Evolutionary conservation across 2,888 invertebrate species (phyloP).

Genomic region (Allophyes oxyacanthae): DNA sequence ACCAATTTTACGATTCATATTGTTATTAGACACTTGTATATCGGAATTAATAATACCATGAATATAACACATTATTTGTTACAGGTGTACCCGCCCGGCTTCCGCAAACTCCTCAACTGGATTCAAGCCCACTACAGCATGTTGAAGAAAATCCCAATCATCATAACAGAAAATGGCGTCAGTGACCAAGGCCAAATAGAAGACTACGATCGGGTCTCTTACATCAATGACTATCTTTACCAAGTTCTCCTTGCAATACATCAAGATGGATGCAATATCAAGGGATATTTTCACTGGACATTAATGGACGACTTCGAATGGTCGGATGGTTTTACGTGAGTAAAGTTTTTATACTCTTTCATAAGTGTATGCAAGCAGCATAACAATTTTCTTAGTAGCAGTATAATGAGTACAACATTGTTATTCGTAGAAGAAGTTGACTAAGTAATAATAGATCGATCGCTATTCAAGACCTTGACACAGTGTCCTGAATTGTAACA

Average conservation of each 20-base stretch:
- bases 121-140: slow-evolving; percentile 88
- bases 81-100: slow-evolving; percentile 90
- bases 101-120: slow-evolving; percentile 90
- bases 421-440: neutral
- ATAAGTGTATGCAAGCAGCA: neutral
- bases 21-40: no score
- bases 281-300: slow-evolving; percentile 78
- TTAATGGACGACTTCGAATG: slow-evolving; percentile 60
- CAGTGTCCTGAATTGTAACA: neutral
- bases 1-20: no score
- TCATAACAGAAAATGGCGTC: slow-evolving; percentile 87
- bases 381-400: neutral
- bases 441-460: neutral
- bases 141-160: slow-evolving; percentile 79
- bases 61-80: neutral
- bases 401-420: slow-evolving; percentile 2
- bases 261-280: slow-evolving; percentile 68
- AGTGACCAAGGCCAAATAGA: slow-evolving; percentile 74
- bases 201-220: slow-evolving; percentile 77
- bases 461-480: slow-evolving; percentile 11
- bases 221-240: slow-evolving; percentile 73
- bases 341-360: slow-evolving; percentile 26
- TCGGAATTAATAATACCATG: no score
- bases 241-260: slow-evolving; percentile 65
- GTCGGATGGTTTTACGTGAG: slow-evolving; percentile 81